A percentile compares a stretch with the other conserved stretches of the same genome.
Evolutionary conservation across 2,888 invertebrate species (phyloP).

Genomic region (Caenorhabditis uteleia): DNA sequence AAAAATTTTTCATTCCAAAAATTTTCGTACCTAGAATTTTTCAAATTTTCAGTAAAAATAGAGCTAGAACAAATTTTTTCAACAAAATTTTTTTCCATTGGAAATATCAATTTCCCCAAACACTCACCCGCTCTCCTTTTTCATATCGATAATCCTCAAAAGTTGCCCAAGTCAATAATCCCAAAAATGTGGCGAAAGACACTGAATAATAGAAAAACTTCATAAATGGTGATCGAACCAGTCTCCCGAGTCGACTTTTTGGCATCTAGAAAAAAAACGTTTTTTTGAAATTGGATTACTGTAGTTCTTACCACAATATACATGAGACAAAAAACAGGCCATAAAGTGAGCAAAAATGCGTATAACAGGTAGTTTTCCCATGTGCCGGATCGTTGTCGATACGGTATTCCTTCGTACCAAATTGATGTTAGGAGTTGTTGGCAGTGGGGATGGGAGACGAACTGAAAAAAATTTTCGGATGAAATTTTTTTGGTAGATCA

Average conservation of each 20-base stretch:
- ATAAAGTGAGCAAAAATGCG: conserved; percentile 72
- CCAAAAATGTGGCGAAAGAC: conserved; percentile 74
- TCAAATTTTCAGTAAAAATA: too few species aligned
- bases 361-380: conserved; percentile 71
- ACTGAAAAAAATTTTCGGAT: conserved; percentile 67
- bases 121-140: conserved; percentile 50
- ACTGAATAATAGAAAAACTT: conserved; percentile 75
- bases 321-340: conserved; percentile 71
- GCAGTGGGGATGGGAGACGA: conserved; percentile 75
- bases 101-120: too few species aligned
- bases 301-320: conserved; percentile 60
- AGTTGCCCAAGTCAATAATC: conserved; percentile 72
- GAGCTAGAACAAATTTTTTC: too few species aligned
- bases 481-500: neutral
- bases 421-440: conserved; percentile 74
- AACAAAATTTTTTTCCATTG: too few species aligned
- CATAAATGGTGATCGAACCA: conserved; percentile 75
- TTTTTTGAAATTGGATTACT: neutral
- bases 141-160: conserved; percentile 65
- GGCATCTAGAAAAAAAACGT: conserved; percentile 66
- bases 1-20: too few species aligned
- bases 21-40: too few species aligned
- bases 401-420: conserved; percentile 74
- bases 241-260: conserved; percentile 72
- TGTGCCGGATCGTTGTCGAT: conserved; percentile 61